phyloP scores from a whole-genome alignment of 1,140 invertebrate species.

The Portunus trituberculatus region DNA sequence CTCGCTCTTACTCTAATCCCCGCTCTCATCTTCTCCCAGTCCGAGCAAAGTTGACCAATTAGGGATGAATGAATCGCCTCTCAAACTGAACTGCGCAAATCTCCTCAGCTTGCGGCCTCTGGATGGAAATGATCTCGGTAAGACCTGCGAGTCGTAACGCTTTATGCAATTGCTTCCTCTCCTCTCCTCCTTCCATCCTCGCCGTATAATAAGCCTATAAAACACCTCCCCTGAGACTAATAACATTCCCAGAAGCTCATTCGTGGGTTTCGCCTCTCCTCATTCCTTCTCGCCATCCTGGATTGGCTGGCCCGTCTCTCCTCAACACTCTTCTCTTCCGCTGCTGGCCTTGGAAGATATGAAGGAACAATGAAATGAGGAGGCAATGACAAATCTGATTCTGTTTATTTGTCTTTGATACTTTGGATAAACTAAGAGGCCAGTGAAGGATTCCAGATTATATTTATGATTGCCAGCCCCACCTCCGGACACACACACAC shows the following conservation, averaged over 20 bases:
- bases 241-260: background rate
- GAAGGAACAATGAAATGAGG: background rate
- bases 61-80: background rate
- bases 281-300: background rate
- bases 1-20: background rate
- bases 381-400: background rate
- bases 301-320: background rate
- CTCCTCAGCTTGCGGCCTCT: background rate
- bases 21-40: background rate
- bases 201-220: slow-evolving; percentile 1
- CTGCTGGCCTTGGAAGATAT: background rate
- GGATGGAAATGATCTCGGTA: background rate
- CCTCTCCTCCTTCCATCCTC: background rate
- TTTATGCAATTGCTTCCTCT: background rate
- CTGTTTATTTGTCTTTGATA: background rate
- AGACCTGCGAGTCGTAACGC: background rate
- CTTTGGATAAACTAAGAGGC: background rate
- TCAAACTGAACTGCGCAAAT: background rate
- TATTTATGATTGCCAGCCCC: background rate
- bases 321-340: background rate
- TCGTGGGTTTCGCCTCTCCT: background rate
- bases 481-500: background rate
- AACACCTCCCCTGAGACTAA: background rate
- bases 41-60: background rate
- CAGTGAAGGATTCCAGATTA: background rate